Evolutionary conservation across 2,113 vertebrate species (phyloP), one percentile per base, ranked within the genome.

Genomic region (Labrus mixtus): DNA sequence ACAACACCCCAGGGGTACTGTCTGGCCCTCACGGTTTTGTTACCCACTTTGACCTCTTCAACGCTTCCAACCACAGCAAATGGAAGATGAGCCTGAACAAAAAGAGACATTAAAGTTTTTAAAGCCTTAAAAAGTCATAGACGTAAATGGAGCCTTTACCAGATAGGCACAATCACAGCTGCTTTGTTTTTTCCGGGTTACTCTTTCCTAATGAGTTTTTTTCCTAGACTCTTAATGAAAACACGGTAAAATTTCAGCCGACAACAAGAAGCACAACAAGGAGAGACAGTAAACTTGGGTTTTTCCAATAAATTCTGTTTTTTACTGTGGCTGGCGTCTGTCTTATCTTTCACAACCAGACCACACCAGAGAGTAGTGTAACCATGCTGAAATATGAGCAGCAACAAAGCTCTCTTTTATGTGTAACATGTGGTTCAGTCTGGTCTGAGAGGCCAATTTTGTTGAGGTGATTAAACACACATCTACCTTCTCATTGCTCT

Each of bases 1-100:
- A 99, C 98, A 23, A 99, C 95, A 20, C 98, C 98, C 98, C 97
- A 99, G 0, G 98, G 98, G 89, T 99, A 99, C 92, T 99, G 98
- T 78, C 98, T 96, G 54, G 98, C 98, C 90, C 97, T 91, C 81
- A 99, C 97, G 56, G 96, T 95, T 90, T 99, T 99, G 93, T 99
- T 99, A 13, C 98, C 98, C 54, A 99, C 98, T 73, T 99, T 99
- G 73, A 98, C 96, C 89, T 98, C 98, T 84, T 99, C 98, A 0
- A 96, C 95, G 90, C 97, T 99, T 80, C 98, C 98, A 0, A 99
- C 97, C 77, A 99, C 98, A 1, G 98, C 98, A 1, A 99, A 99
- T 0, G 98, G 98, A 82, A 99, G 95, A 86, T 98, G 97, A 58
- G 97, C 98, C 98, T 98, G 90, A 6, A 79, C 60, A 71, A 46